A percentile compares a stretch with the other conserved stretches of the same genome.
Evolutionary conservation across 2,797 vertebrate genomes (phyloP).

Genomic region (Centroberyx gerrardi): DNA sequence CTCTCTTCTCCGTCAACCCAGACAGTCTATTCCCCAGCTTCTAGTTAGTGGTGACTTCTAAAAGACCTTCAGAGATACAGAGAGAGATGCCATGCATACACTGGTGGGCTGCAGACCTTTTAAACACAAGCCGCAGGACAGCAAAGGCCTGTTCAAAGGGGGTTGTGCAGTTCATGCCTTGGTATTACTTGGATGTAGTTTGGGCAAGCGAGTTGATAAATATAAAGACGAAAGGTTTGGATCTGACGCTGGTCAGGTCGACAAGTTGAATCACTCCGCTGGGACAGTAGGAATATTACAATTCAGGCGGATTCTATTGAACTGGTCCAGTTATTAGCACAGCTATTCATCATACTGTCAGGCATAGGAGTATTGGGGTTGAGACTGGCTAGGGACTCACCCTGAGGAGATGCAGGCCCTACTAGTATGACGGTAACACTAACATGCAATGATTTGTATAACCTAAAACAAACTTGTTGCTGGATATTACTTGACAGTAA

Average conservation of each 20-base stretch:
- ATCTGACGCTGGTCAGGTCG: constrained; percentile 20
- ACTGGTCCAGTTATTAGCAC: constrained; percentile 38
- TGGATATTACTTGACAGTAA: constrained; percentile 15
- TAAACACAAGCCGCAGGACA: constrained; percentile 52
- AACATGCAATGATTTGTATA: constrained; percentile 32
- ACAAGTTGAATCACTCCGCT: constrained; percentile 35
- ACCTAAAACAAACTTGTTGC: background rate
- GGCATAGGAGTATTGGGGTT: constrained; percentile 24
- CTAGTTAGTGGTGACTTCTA: constrained; percentile 85
- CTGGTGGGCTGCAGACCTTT: constrained; percentile 50
- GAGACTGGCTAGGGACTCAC: constrained; percentile 31
- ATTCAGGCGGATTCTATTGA: constrained; percentile 40
- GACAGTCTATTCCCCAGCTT: constrained; percentile 79
- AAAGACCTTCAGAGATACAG: constrained; percentile 77
- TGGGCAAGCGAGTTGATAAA: constrained; percentile 50
- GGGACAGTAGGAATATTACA: constrained; percentile 44
- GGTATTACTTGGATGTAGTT: constrained; percentile 38
- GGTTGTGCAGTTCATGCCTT: constrained; percentile 10
- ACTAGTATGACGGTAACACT: constrained; percentile 54
- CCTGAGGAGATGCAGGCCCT: constrained; percentile 23
- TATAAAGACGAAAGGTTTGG: constrained; percentile 30
- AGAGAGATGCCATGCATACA: constrained; percentile 42
- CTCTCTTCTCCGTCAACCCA: constrained; percentile 67
- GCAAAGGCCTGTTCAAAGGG: constrained; percentile 61
- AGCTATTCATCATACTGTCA: constrained; percentile 57